Evolutionary conservation across 2,113 vertebrate species (phyloP).

Genomic region (Centrocercus urophasianus): DNA sequence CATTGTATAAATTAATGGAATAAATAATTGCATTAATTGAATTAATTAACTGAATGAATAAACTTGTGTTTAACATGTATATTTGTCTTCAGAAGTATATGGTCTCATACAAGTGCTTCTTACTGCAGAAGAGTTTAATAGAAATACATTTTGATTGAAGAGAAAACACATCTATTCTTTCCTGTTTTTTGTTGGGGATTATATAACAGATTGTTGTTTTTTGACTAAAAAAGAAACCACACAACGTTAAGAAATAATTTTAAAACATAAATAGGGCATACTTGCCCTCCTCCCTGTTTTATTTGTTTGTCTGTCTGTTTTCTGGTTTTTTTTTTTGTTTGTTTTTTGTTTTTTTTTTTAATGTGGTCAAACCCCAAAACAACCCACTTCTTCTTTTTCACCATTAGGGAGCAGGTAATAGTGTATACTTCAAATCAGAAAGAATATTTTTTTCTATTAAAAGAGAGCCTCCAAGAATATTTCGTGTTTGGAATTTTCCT

Average conservation of each 20-base stretch:
- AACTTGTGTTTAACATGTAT: background rate
- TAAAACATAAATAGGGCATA: background rate
- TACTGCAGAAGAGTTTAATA: background rate
- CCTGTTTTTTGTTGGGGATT: background rate
- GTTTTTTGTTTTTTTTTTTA: background rate
- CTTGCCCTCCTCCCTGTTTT: background rate
- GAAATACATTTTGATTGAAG: background rate
- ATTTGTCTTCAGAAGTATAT: slow-evolving; percentile 21
- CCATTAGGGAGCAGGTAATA: background rate
- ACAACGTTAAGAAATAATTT: background rate
- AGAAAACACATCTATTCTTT: background rate
- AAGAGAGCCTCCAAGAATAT: background rate
- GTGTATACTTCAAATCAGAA: background rate
- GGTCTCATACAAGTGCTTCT: background rate
- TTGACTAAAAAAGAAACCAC: background rate
- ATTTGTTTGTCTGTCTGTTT: background rate
- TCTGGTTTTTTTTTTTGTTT: background rate
- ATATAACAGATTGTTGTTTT: background rate
- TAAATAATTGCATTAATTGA: background rate
- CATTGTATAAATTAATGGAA: background rate
- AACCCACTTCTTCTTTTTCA: background rate
- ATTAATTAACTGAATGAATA: slow-evolving; percentile 13
- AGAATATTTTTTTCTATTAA: background rate
- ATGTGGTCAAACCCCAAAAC: background rate
- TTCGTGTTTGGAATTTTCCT: background rate